Evolutionary conservation across 2,888 invertebrate genomes (phyloP), one percentile per base, ranked within the genome.

Genomic region (Microctonus brassicae): DNA sequence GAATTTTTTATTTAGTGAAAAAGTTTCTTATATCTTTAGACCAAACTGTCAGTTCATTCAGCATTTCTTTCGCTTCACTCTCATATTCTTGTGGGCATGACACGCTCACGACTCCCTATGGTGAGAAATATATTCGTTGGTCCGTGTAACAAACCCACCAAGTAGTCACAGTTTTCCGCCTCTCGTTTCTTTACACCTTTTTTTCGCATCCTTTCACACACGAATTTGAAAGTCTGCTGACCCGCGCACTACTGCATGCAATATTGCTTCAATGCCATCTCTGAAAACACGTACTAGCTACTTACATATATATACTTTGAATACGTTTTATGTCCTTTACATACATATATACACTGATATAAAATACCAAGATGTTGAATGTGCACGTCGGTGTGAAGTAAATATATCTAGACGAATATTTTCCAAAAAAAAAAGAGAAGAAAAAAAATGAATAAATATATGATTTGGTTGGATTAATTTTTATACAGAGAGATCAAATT

Each of bases 1-100:
- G 78, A 82, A 79, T 83, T 86, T 86, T 47, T 86, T 85, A 85
- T 85, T 84, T 83, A 81, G 82, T 81, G 79, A 74, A 73, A 81
- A 86, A 87, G 82, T 86, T 86, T 81, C 76, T 74, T 77, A 66
- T 68, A 67, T 71, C 64, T 69, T 66, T 66, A 62, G 61, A 58
- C 75, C 73, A 71, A 69, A 70, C 73, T 77, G 9, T 75, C 77
- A 66, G 68, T 73, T 76, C 73, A 75, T 75, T 76, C 73, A 72
- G 64, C 73, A 73, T 73, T 67, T 73, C 73, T 63, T 69, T 57
- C 57, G 29, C 24, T 55, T 57, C 68, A n/a, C 39, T 73, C 77
- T 77, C 68, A 73, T 73, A 75, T 73, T 64, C 69, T 73, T 65
- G 64, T 33, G 69, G 20, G 26, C 52, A 66, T 72, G 71, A 69